A percentile compares a stretch with the other conserved stretches of the same genome.
phyloP scores from a whole-genome alignment of 2,797 vertebrate species.

The Macrochelys suwanniensis region DNA sequence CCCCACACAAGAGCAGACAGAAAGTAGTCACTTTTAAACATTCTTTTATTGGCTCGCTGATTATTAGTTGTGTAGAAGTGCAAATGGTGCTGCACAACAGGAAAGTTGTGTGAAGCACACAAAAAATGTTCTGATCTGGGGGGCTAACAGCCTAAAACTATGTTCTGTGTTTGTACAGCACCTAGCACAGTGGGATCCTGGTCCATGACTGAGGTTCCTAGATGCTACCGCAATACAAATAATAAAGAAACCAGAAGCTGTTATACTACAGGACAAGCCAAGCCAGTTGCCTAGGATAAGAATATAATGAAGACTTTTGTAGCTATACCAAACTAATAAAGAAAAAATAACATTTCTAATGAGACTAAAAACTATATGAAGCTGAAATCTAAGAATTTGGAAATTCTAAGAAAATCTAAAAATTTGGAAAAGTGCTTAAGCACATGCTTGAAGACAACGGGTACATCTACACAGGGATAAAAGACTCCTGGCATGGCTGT shows the following conservation, averaged over 20 bases:
- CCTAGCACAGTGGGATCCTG: not conserved
- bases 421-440: not conserved
- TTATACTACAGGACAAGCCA: not conserved
- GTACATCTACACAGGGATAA: not conserved
- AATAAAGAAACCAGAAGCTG: not conserved
- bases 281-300: not conserved
- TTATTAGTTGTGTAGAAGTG: slow-evolving; percentile 14
- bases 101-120: not conserved
- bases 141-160: not conserved
- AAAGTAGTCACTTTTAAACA: slow-evolving; percentile 1
- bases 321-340: not conserved
- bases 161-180: not conserved
- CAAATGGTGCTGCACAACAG: not conserved
- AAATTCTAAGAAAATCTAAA: not conserved
- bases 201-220: not conserved
- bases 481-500: not conserved
- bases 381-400: not conserved
- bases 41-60: not conserved
- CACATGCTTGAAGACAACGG: not conserved
- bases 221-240: not conserved
- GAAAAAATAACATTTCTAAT: not conserved
- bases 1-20: not conserved
- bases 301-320: not conserved
- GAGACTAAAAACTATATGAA: not conserved
- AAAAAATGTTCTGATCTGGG: not conserved